Percentiles rank a stretch among this genome's conserved stretches.
Evolutionary conservation across 30 jellyfish, hydroid and myxozoan genomes (phyloP).

Genomic region (Mastigias papua): DNA sequence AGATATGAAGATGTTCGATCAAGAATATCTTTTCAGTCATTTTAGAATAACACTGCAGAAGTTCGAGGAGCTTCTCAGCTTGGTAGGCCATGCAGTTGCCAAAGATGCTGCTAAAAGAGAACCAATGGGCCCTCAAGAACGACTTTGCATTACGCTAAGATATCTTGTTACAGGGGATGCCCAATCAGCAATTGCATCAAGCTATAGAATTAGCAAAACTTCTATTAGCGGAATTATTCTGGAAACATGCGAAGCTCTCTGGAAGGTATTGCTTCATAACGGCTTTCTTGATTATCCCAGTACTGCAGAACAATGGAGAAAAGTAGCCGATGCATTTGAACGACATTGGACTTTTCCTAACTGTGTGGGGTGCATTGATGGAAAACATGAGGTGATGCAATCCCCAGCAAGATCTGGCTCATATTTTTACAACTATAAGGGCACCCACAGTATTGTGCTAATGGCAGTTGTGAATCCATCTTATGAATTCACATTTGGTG

Average conservation of each 20-base stretch:
- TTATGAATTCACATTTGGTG: slow-evolving; percentile 39
- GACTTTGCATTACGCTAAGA: slow-evolving; percentile 39
- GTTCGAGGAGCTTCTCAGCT: slow-evolving; percentile 32
- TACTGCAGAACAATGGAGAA: slow-evolving; percentile 40
- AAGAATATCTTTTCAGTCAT: slow-evolving; percentile 35
- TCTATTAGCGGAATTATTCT: slow-evolving; percentile 28
- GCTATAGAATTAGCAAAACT: slow-evolving; percentile 38
- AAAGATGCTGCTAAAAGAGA: slow-evolving; percentile 20
- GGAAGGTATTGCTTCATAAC: slow-evolving; percentile 44
- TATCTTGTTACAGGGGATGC: slow-evolving; percentile 36
- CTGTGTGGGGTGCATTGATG: slow-evolving; percentile 58
- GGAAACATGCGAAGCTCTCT: slow-evolving; percentile 46
- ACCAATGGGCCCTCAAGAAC: slow-evolving; percentile 43
- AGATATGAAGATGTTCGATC: slow-evolving; percentile 53
- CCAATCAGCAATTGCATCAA: slow-evolving; percentile 23
- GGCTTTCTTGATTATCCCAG: slow-evolving; percentile 20
- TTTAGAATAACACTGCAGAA: slow-evolving; percentile 39
- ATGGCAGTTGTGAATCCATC: slow-evolving; percentile 48
- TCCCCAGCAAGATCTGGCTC: slow-evolving; percentile 45
- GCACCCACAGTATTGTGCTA: slow-evolving; percentile 51
- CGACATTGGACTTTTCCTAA: slow-evolving; percentile 33
- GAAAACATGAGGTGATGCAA: slow-evolving; percentile 45
- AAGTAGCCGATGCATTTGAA: slow-evolving; percentile 49
- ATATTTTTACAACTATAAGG: slow-evolving; percentile 31
- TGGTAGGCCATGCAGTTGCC: slow-evolving; percentile 30